These are phyloP conservation scores for Monochamus saltuarius DNA, from an alignment of 1,140 invertebrate genomes.

Conservation along the genomic window DNA sequence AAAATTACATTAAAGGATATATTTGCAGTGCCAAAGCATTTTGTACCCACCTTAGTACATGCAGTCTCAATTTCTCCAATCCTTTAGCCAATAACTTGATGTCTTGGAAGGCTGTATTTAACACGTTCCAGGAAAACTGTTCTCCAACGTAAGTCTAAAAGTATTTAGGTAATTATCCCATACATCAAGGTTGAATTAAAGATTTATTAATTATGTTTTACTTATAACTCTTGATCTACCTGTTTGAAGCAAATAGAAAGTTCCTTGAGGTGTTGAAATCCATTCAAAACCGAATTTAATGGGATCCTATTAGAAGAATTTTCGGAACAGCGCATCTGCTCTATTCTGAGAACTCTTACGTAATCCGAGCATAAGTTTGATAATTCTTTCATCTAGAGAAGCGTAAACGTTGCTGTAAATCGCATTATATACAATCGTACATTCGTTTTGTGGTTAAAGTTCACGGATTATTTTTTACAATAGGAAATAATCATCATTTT, in stretches of 20 bases:
- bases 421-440: neutral
- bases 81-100: slow-evolving; percentile 53
- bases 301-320: slow-evolving; percentile 54
- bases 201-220: slow-evolving; percentile 4
- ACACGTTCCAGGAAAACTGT: slow-evolving; percentile 53
- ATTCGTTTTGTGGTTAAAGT: neutral
- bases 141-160: slow-evolving; percentile 49
- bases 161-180: slow-evolving; percentile 1
- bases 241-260: slow-evolving; percentile 48
- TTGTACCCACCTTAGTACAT: slow-evolving; percentile 47
- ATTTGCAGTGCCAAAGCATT: neutral
- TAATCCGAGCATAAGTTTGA: slow-evolving; percentile 52
- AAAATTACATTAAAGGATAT: neutral
- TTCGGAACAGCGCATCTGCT: slow-evolving; percentile 27
- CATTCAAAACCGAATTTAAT: slow-evolving; percentile 53
- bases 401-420: slow-evolving; percentile 26
- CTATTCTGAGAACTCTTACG: slow-evolving; percentile 53
- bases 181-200: neutral
- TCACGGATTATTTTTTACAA: neutral
- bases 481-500: neutral
- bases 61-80: slow-evolving; percentile 52
- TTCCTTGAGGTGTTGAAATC: slow-evolving; percentile 52
- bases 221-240: slow-evolving; percentile 16
- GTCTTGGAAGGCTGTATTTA: slow-evolving; percentile 55
- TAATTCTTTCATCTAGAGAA: slow-evolving; percentile 26